Base-by-base conservation (phyloP, 2,113 vertebrate species). In the Jacana jacana region DNA sequence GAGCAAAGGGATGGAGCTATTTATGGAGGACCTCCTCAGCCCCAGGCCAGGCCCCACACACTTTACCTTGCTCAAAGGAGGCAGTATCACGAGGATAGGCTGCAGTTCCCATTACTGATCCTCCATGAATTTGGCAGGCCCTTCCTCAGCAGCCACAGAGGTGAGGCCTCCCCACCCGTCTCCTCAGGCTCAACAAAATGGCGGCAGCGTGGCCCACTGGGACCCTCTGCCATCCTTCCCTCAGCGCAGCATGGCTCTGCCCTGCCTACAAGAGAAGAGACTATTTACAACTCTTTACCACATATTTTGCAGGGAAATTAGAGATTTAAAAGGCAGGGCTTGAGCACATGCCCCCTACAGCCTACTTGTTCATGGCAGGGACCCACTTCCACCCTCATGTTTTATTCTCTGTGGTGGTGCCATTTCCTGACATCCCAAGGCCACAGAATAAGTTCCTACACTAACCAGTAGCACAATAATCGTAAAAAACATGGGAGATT, bases 141-240 rank as follows among this genome's bases (percentile, higher is more conserved):
- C 44, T 49, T 35, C 40, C 46, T 25, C 57, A 24, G 71, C n/a
- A 33, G 57, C 11, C 0, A 0, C 1, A 0, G 25, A 13, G 22
- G 2, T 3, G 17, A 61, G 2, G 23, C 27, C 3, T 68, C 57
- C 14, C 15, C 3, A 3, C 39, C 0, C 3, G 33, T 4, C 51
- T 8, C 15, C 68, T 58, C 37, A 30, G 76, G 30, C 58, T 22
- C 19, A 24, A 58, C n/a, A 81, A 68, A 57, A 88, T 30, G 86
- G 37, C 1, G 1, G n/a, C 54, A 48, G 4, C 0, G 2, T 12
- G 28, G 51, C 37, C 33, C 2, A 0, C 20, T 14, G 6, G 4
- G 77, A 25, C 40, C 44, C 15, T 65, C 63, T 35, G 85, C 18
- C 49, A 5, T 33, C 23, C 33, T 35, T 61, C 58, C 66, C 40